A percentile compares a stretch with the other conserved stretches of the same genome.
Conservation (phyloP, 2,113 vertebrate species). For the Psephotus haematonotus region DNA sequence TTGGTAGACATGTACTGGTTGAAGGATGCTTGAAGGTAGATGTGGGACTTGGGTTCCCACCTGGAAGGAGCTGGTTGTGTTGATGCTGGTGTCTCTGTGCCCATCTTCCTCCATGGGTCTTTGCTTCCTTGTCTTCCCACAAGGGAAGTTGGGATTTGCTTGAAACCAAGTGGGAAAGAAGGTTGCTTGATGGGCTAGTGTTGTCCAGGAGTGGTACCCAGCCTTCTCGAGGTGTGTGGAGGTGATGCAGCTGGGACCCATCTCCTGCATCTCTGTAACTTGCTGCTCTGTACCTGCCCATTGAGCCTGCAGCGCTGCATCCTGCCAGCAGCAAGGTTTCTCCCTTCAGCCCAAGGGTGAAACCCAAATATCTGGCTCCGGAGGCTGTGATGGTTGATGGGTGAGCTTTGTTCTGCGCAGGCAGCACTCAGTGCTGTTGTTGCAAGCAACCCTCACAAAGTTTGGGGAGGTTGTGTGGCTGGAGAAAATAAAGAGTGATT, state of each 20-base stretch:
- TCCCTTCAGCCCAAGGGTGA: background rate
- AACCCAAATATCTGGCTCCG: background rate
- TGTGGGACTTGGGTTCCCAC: fast-evolving
- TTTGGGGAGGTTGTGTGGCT: background rate
- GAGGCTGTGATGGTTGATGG: background rate
- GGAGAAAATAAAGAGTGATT: background rate
- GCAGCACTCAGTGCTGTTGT: background rate
- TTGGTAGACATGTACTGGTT: background rate
- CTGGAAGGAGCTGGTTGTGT: background rate
- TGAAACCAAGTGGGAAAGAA: fast-evolving
- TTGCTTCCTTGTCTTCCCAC: background rate
- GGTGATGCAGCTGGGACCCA: background rate
- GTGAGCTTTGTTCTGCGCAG: fast-evolving
- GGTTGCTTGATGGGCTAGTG: background rate
- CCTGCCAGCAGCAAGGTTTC: background rate
- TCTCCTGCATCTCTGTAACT: background rate
- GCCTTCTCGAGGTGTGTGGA: fast-evolving
- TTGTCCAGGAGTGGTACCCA: background rate
- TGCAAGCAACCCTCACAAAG: background rate
- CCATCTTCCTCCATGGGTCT: fast-evolving
- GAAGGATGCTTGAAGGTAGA: background rate
- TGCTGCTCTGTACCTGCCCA: background rate
- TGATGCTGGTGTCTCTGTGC: background rate
- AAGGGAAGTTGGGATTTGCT: fast-evolving
- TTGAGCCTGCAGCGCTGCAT: background rate